phyloP scores from a whole-genome alignment of 2,888 invertebrate species.

The Thecocarcelia acutangulata region DNA sequence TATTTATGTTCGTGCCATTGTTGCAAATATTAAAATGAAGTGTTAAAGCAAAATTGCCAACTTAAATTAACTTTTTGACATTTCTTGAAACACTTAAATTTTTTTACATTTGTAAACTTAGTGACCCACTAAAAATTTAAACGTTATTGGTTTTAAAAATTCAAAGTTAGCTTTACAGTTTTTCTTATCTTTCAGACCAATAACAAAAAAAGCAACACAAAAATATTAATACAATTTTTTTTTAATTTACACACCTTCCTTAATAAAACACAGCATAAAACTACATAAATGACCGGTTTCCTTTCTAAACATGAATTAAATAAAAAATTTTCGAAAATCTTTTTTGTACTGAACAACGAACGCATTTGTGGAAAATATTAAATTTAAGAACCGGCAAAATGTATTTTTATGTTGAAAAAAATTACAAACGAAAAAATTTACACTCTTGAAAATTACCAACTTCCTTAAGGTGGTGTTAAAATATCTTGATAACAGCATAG shows the following conservation, averaged over 20 bases:
- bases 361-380: conserved; percentile 48
- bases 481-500: conserved; percentile 39
- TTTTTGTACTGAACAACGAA: conserved; percentile 49
- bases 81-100: neutral
- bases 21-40: neutral
- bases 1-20: neutral
- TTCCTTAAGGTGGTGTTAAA: conserved; percentile 67
- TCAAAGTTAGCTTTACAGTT: conserved; percentile 1
- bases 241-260: conserved; percentile 48
- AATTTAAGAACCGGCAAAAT: neutral
- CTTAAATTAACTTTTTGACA: conserved; percentile 44
- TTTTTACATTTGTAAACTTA: conserved; percentile 6
- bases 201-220: neutral
- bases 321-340: conserved; percentile 47
- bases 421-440: conserved; percentile 34
- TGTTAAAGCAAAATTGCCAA: conserved; percentile 28
- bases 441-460: conserved; percentile 57
- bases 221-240: conserved; percentile 19
- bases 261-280: conserved; percentile 3
- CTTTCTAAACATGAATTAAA: conserved; percentile 64
- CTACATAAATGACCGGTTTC: conserved; percentile 68
- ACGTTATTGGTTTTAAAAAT: neutral
- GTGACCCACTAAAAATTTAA: neutral
- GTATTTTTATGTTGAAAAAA: neutral
- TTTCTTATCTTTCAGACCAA: conserved; percentile 22